Conservation (phyloP, 2,113 vertebrate genomes). For the Axis porcinus region DNA sequence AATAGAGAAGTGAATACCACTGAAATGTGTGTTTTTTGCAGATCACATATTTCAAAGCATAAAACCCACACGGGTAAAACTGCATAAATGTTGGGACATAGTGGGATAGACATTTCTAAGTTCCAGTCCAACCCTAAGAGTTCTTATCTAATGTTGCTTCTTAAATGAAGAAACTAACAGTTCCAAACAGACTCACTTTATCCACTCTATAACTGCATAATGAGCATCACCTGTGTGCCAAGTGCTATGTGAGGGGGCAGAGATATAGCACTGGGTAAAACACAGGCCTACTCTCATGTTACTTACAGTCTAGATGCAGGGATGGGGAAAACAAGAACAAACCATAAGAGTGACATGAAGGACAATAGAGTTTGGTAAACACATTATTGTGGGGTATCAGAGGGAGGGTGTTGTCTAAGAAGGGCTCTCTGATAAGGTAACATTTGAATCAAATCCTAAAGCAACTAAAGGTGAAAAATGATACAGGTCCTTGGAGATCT, state of each 20-base stretch:
- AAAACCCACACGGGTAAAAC: background rate
- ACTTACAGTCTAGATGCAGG: background rate
- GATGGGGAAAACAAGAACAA: background rate
- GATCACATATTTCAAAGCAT: background rate
- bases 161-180: background rate
- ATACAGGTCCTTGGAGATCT: background rate
- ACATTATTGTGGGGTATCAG: background rate
- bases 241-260: background rate
- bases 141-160: background rate
- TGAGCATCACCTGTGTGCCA: background rate
- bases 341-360: background rate
- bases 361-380: background rate
- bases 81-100: background rate
- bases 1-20: background rate
- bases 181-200: background rate
- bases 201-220: background rate
- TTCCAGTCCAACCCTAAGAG: background rate
- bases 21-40: background rate
- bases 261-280: background rate
- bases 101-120: background rate
- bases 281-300: background rate
- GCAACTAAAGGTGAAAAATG: background rate
- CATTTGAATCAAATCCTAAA: conserved; percentile 28
- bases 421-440: background rate
- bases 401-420: background rate